Percentiles rank a stretch among this genome's conserved stretches.
These are phyloP conservation scores for Torymus texanus DNA, from an alignment of 2,888 invertebrate species.

Conservation along the genomic window DNA sequence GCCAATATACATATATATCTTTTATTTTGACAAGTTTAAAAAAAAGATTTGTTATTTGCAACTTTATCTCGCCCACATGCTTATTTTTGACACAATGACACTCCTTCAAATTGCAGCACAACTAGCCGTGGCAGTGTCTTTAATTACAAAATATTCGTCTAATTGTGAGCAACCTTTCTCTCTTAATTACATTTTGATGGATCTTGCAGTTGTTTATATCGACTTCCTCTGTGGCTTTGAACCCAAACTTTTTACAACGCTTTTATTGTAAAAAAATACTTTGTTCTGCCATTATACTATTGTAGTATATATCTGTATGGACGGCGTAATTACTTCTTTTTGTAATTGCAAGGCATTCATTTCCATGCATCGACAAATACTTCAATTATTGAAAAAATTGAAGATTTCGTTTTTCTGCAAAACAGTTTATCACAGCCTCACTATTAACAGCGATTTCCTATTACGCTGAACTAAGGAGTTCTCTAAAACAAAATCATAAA, in stretches of 20 bases:
- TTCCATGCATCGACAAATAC: conserved; percentile 39
- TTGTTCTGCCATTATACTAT: conserved; percentile 51
- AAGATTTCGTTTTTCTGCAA: conserved; percentile 55
- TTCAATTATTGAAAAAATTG: conserved; percentile 49
- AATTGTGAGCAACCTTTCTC: conserved; percentile 30
- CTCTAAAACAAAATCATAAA: conserved; percentile 66
- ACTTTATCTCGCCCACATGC: conserved; percentile 22
- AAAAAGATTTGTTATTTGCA: conserved; percentile 24
- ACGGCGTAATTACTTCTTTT: conserved; percentile 54
- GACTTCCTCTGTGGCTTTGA: conserved; percentile 10
- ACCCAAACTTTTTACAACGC: conserved; percentile 41
- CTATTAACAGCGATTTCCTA: conserved; percentile 69
- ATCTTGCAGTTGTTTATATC: conserved; percentile 16
- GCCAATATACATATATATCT: conserved; percentile 4
- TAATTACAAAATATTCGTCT: conserved; percentile 33
- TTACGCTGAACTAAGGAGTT: conserved; percentile 75
- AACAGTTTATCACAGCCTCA: conserved; percentile 71
- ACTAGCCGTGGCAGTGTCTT: conserved; percentile 41
- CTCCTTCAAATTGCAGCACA: conserved; percentile 36
- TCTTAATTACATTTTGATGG: conserved; percentile 31
- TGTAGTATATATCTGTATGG: conserved; percentile 50
- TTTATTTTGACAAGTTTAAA: conserved; percentile 34
- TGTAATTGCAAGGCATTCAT: conserved; percentile 43
- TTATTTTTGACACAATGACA: conserved; percentile 52
- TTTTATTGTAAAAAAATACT: conserved; percentile 51